Evolutionary conservation across 2,888 invertebrate genomes (phyloP), one percentile per base, ranked within the genome.

Genomic region (Pachycephus smyrnensis): DNA sequence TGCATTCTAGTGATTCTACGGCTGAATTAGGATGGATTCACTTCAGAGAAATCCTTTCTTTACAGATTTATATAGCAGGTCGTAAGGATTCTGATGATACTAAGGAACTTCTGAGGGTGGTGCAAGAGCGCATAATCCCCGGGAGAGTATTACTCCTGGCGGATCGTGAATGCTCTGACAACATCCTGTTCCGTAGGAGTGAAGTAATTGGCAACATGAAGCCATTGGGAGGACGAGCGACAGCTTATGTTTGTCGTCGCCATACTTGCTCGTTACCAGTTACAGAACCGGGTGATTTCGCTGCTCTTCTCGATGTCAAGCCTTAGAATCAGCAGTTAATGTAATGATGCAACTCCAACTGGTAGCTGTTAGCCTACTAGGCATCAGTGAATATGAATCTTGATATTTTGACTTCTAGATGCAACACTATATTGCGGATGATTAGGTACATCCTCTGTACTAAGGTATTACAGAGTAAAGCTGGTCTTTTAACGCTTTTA

Each of bases 201-300:
- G 89, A 91, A 91, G 93, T 93, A 78, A 87, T 94, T 12, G 90
- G 92, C 77, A 93, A 94, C 75, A 93, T 94, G 86, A 92, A 93
- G 75, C 92, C 93, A 6, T 90, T 93, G 0, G 93, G 94, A 36
- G 95, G 94, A 35, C 93, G 93, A 77, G 94, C 96, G 0, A 94
- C 95, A 0, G 96, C 95, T 33, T 96, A 95, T 90, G 95, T 97
- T n/a, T 97, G 97, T 89, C 93, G 95, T 11, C 94, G 96, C 85
- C 95, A 94, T 89, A 93, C 95, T 1, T 97, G 97, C 90, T 95
- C 95, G 9, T 92, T 96, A 77, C 97, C 97, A 3, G 95, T 96
- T 74, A 95, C 94, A 0, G 94, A 94, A 76, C 94, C 95, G 0
- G 93, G 93, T 30, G 94, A 95, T 77, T 92, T 96, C 12, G 94